Base-by-base conservation (phyloP, 2,113 vertebrate genomes). In the Recurvirostra avosetta region DNA sequence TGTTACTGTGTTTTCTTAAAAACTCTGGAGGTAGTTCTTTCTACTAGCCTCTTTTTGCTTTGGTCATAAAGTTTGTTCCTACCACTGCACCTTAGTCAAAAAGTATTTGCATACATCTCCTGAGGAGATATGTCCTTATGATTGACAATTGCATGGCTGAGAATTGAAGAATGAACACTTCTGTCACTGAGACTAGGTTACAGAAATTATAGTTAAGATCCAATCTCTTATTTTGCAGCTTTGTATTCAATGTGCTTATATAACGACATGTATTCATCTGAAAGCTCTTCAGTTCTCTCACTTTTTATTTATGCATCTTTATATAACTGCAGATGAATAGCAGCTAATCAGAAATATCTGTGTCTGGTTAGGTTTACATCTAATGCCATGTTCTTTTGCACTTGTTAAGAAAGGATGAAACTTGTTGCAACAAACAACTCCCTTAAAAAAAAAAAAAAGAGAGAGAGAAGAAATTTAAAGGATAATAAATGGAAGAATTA, bases 301-400 rank as follows among this genome's bases (percentile, higher is more conserved):
- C 15, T 76, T 92, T 90, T 84, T 92, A 82, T 85, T 88, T 72
- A 67, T 92, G 29, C 5, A 40, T 43, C 43, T 78, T 88, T 84
- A 53, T 85, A 36, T 72, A 88, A 88, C 65, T 71, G 55, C 40
- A 55, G 49, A 68, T 79, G 58, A 88, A 75, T 38, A 82, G 55
- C 1, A 11, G 15, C 30, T 80, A 75, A 72, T 68, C 58, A 88
- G 58, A 88, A 77, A 74, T 68, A 59, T 47, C 47, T 81, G 20
- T 30, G 6, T 70, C 52, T 77, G 27, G 25, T 66, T 84, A 55
- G 59, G 21, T 41, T 91, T 79, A 34, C 23, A 40, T 49, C 17
- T 63, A 78, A 55, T 15, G 10, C 8, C 21, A 19, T 26, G 7
- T 13, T 50, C 22, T 50, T 86, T 91, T 83, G 55, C 22, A 72